phyloP scores from a whole-genome alignment of 2,113 vertebrate species.

The Pteronura brasiliensis region DNA sequence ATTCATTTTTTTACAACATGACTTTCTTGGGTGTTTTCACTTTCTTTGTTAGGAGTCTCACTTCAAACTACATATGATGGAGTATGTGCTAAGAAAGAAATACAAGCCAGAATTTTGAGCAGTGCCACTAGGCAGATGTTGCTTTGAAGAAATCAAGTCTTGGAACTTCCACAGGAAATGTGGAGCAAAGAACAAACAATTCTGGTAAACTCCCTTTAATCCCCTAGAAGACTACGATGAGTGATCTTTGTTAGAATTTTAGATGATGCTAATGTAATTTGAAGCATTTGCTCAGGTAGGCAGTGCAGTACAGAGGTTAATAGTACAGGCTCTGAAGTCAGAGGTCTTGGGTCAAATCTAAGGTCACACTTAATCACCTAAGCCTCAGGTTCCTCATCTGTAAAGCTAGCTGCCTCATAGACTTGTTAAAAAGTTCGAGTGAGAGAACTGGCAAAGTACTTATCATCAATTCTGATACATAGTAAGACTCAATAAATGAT shows the following conservation, averaged over 20 bases:
- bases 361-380: constrained; percentile 2
- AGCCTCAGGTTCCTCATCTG: background rate
- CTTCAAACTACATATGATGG: constrained; percentile 2
- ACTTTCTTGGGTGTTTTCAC: constrained; percentile 15
- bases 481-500: background rate
- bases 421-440: background rate
- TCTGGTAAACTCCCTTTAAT: constrained; percentile 7
- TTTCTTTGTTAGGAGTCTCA: constrained; percentile 21
- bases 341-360: background rate
- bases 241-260: background rate
- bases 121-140: background rate
- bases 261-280: background rate
- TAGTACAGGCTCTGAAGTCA: background rate
- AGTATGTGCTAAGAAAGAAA: background rate
- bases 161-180: constrained; percentile 9
- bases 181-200: background rate
- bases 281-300: constrained; percentile 33
- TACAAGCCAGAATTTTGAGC: constrained; percentile 24
- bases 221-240: background rate
- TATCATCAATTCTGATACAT: background rate
- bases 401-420: background rate
- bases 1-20: constrained; percentile 25
- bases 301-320: background rate
- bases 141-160: constrained; percentile 5
- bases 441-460: constrained; percentile 5